These are phyloP conservation scores for Polydrusus pterygomalis DNA, from an alignment of 2,888 invertebrate species.

Conservation along the genomic window DNA sequence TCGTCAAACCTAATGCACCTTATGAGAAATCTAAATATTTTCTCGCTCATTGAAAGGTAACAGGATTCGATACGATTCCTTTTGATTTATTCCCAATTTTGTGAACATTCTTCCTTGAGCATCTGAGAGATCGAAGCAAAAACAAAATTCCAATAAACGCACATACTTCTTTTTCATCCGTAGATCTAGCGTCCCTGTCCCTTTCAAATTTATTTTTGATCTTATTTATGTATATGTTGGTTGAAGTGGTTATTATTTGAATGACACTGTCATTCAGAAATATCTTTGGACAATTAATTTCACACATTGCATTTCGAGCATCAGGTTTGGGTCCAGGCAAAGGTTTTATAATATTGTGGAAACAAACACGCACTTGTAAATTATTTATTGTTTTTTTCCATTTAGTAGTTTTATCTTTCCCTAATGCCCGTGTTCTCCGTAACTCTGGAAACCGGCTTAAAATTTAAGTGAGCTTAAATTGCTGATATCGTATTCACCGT, in stretches of 20 bases:
- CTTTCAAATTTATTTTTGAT: slow-evolving; percentile 31
- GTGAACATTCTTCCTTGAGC: slow-evolving; percentile 53
- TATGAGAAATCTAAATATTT: slow-evolving; percentile 47
- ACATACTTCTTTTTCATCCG: slow-evolving; percentile 36
- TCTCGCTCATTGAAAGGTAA: slow-evolving; percentile 54
- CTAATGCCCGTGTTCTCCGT: too few relatives aligned
- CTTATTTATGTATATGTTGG: slow-evolving; percentile 41
- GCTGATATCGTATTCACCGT: too few relatives aligned
- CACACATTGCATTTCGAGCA: too few relatives aligned
- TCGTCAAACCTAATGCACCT: slow-evolving; percentile 53
- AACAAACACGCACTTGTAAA: too few relatives aligned
- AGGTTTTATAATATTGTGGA: too few relatives aligned
- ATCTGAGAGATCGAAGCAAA: slow-evolving; percentile 30
- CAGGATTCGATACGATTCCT: slow-evolving; percentile 56
- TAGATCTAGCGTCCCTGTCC: slow-evolving; percentile 38
- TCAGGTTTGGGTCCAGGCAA: too few relatives aligned
- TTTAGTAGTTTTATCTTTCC: neutral
- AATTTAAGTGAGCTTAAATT: too few relatives aligned
- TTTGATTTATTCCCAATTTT: slow-evolving; percentile 58
- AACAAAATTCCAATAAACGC: slow-evolving; percentile 35
- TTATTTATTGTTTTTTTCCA: too few relatives aligned
- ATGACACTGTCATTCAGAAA: too few relatives aligned
- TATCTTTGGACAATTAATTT: too few relatives aligned
- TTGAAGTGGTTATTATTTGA: too few relatives aligned
- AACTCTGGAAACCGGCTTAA: too few relatives aligned